phyloP scores from a whole-genome alignment of 92 coral and sea anemone genomes.

The Parazoanthus atlanticus region DNA sequence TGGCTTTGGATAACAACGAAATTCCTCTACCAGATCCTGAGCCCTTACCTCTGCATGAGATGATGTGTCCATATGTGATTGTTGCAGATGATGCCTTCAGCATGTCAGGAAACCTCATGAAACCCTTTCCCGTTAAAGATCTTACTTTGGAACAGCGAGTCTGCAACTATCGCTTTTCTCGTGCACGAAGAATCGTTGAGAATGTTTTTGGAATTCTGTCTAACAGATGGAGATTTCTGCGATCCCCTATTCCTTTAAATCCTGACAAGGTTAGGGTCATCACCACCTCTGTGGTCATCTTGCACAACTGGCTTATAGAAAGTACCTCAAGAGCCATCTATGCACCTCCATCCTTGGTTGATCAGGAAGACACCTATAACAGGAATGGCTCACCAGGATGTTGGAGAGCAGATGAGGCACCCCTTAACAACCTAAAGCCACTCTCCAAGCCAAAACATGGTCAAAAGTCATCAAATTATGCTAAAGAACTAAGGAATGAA shows the following conservation, averaged over 20 bases:
- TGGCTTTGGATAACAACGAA: constrained; percentile 44
- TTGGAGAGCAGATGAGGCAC: constrained; percentile 47
- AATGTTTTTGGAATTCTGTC: constrained; percentile 53
- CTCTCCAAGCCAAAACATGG: constrained; percentile 47
- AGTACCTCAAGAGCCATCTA: constrained; percentile 36
- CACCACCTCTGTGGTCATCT: constrained; percentile 46
- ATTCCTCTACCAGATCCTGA: constrained; percentile 44
- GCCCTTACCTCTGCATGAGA: constrained; percentile 40
- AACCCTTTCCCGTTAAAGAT: constrained; percentile 53
- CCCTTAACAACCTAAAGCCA: constrained; percentile 46
- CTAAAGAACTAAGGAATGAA: constrained; percentile 49
- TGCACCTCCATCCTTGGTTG: constrained; percentile 33
- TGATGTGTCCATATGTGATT: constrained; percentile 39
- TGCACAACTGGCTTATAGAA: constrained; percentile 55
- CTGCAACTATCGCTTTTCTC: constrained; percentile 45
- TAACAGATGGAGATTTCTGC: constrained; percentile 49
- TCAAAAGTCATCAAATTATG: constrained; percentile 52
- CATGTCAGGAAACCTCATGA: constrained; percentile 20
- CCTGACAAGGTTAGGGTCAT: constrained; percentile 53
- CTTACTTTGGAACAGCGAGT: constrained; percentile 48
- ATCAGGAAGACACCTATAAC: constrained; percentile 14
- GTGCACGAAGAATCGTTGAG: constrained; percentile 51
- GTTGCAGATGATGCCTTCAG: constrained; percentile 51
- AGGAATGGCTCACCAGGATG: constrained; percentile 37
- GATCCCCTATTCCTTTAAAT: constrained; percentile 48